A percentile compares a stretch with the other conserved stretches of the same genome.
These are phyloP conservation scores for Ia io DNA, from an alignment of 2,113 vertebrate genomes.

Conservation along the genomic window DNA sequence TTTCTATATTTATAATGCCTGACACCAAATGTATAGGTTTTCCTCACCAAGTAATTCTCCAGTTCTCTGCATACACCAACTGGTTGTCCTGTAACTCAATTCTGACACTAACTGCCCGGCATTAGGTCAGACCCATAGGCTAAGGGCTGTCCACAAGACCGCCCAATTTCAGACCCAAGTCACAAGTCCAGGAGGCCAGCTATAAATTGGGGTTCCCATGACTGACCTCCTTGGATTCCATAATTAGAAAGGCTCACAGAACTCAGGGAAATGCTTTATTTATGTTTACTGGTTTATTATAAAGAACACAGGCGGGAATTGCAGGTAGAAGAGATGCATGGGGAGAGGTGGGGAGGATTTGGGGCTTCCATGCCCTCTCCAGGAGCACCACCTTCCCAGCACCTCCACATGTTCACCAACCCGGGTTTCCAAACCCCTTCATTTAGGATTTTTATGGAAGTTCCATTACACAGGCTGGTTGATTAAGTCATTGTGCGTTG, in stretches of 20 bases:
- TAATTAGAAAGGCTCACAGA: not conserved
- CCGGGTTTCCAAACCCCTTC: not conserved
- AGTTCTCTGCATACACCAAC: not conserved
- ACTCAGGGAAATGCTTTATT: not conserved
- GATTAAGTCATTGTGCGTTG: not conserved
- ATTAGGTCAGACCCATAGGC: not conserved
- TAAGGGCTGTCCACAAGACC: not conserved
- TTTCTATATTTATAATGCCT: not conserved
- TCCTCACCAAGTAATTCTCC: not conserved
- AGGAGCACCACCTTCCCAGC: not conserved
- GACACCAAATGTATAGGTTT: not conserved
- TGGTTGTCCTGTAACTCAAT: not conserved
- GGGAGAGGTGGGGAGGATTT: not conserved
- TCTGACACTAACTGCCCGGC: not conserved
- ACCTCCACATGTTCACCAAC: not conserved
- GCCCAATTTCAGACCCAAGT: not conserved
- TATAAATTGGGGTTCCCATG: not conserved
- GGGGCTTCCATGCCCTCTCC: not conserved
- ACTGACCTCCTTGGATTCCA: not conserved
- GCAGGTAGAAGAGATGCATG: not conserved
- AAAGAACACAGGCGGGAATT: not conserved
- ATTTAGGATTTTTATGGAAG: not conserved
- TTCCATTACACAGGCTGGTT: not conserved
- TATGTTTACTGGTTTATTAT: not conserved
- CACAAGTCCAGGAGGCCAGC: not conserved